A percentile compares a stretch with the other conserved stretches of the same genome.
Evolutionary conservation across 2,113 vertebrate species (phyloP).

Genomic region (Calyptomena viridis): DNA sequence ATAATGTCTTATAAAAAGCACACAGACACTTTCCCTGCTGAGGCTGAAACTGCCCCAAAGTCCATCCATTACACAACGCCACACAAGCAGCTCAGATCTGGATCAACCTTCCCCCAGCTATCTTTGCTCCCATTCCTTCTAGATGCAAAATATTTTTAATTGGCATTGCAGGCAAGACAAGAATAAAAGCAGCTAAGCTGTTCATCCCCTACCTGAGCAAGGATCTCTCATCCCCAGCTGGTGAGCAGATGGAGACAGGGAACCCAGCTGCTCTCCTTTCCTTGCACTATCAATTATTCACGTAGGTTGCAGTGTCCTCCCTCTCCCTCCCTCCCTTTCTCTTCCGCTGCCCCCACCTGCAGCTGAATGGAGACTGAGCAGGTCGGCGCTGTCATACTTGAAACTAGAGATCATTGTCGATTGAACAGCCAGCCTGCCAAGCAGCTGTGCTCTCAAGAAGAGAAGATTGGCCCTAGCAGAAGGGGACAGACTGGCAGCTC

Average conservation of each 20-base stretch:
- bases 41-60: neutral
- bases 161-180: neutral
- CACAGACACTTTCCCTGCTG: neutral
- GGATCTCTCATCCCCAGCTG: conserved; percentile 56
- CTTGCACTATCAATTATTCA: conserved; percentile 68
- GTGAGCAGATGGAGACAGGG: conserved; percentile 42
- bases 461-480: neutral
- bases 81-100: neutral
- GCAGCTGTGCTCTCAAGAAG: neutral
- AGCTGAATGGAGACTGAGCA: conserved; percentile 26
- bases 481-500: neutral
- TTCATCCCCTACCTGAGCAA: conserved; percentile 59
- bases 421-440: neutral
- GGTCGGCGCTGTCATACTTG: conserved; percentile 72
- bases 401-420: conserved; percentile 13
- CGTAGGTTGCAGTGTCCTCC: conserved; percentile 76
- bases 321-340: conserved; percentile 71
- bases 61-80: neutral
- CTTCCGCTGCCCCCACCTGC: conserved; percentile 70
- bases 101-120: neutral
- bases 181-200: conserved; percentile 38
- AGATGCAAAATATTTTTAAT: conserved; percentile 42
- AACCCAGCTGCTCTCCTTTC: conserved; percentile 61
- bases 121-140: neutral
- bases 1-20: conserved; percentile 17